Conservation (phyloP, 2,113 vertebrate species). For the Typhlomys cinereus region DNA sequence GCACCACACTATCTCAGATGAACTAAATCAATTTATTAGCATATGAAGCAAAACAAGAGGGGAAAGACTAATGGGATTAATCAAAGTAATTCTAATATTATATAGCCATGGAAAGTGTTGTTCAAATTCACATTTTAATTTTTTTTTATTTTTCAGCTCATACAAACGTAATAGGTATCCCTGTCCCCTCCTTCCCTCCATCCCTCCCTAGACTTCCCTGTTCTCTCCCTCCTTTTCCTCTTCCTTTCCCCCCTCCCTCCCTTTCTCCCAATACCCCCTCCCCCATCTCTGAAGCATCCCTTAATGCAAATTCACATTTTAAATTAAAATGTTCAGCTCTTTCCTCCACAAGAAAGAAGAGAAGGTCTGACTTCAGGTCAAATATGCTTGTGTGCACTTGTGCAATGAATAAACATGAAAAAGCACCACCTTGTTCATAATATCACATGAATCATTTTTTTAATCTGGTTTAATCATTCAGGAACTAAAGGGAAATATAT, state of each 20-base stretch:
- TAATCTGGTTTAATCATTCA: background rate
- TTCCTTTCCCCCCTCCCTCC: too few species aligned
- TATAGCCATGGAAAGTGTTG: constrained; percentile 1
- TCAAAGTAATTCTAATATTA: background rate
- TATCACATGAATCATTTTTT: background rate
- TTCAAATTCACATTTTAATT: constrained; percentile 36
- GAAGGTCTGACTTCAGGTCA: background rate
- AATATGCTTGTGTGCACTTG: background rate
- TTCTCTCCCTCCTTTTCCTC: too few species aligned
- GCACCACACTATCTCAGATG: constrained; percentile 52
- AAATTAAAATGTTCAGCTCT: constrained; percentile 15
- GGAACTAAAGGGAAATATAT: background rate
- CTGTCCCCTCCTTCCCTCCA: too few species aligned
- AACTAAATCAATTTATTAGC: constrained; percentile 63
- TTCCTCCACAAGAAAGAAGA: background rate
- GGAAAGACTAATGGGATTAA: constrained; percentile 33
- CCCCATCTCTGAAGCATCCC: too few species aligned
- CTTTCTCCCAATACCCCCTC: too few species aligned
- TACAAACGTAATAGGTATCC: too few species aligned
- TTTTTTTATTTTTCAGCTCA: too few species aligned
- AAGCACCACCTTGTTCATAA: background rate
- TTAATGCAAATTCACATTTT: constrained; percentile 40
- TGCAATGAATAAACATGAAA: background rate
- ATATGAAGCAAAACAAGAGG: constrained; percentile 53
- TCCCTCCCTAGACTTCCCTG: too few species aligned